Base-by-base conservation (phyloP, 2,888 invertebrate species). In the Leucophora obtusa region DNA sequence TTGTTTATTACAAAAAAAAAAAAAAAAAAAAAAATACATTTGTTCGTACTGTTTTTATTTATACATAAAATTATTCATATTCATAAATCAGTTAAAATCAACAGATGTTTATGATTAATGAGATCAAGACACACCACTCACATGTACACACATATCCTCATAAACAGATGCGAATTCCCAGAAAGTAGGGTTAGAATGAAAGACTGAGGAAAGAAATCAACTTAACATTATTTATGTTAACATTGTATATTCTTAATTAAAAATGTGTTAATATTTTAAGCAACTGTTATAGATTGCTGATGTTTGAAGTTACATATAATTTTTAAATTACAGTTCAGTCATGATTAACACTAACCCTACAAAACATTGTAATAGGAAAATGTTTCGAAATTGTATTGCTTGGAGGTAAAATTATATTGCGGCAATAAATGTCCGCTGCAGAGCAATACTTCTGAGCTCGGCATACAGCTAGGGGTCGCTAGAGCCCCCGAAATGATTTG, bases 101-200 rank as follows among this genome's bases (percentile, higher is more conserved):
- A 74, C 79, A 79, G 79, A 79, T 74, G 79, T 66, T 70, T 60
- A 60, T 79, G 70, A 79, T 79, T 79, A 79, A 79, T 79, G 79
- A 79, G 73, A 73, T 73, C 73, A 79, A 54, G 53, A 73, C 60
- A 75, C 15, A 35, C 35, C n/a, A 11, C 21, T 24, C n/a, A 35
- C 18, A 62, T 8, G 38, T 21, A 54, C 28, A 24, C 10, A 71
- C 38, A 38, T 14, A 54, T 1, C 66, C 33, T 33, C 18, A 28
- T 7, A 28, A 6, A 28, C 7, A 28, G 28, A 28, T 28, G 28
- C 38, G 53, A 51, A 69, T 56, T 11, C 11, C 38, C 10, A 38
- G 38, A 38, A 38, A 38, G 10, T 35, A 66, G 4, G 15, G 14
- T 11, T 21, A 35, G 28, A 28, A 7, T 53, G 24, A 60, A 54